Evolutionary conservation across 2,888 invertebrate species (phyloP).

Genomic region (Eretmocerus hayati): DNA sequence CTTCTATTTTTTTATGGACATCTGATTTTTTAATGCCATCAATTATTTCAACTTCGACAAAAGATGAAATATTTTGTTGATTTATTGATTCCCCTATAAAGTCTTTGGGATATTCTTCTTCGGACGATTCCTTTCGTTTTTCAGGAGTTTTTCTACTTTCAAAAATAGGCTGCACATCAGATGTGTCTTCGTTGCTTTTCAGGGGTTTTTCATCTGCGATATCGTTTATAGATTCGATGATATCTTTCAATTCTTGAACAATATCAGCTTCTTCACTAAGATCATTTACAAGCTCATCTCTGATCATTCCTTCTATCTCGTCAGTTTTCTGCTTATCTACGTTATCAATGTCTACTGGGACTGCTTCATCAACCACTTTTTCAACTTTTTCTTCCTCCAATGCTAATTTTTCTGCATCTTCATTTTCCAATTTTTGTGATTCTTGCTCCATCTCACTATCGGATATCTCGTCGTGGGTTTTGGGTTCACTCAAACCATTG

Average conservation of each 20-base stretch:
- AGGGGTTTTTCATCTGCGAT: background rate
- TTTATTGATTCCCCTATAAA: background rate
- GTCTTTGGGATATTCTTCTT: background rate
- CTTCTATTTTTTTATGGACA: conserved; percentile 1
- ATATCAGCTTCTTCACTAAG: conserved; percentile 19
- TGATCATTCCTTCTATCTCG: conserved; percentile 20
- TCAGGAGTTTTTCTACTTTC: background rate
- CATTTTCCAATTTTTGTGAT: conserved; percentile 5
- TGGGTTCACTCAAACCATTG: background rate
- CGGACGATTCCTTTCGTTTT: background rate
- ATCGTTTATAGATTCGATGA: conserved; percentile 3
- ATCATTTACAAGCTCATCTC: conserved; percentile 18
- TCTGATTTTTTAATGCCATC: conserved; percentile 18
- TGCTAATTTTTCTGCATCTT: conserved; percentile 8
- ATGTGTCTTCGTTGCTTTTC: conserved; percentile 7
- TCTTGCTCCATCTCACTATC: background rate
- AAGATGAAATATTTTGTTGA: conserved; percentile 6
- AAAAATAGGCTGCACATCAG: background rate
- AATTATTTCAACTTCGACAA: conserved; percentile 16
- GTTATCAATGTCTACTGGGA: background rate
- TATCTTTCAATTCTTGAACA: conserved; percentile 19
- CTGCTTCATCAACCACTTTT: conserved; percentile 5
- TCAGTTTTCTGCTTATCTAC: conserved; percentile 6
- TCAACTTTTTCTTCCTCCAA: conserved; percentile 3
- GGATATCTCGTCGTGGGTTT: background rate